A percentile compares a stretch with the other conserved stretches of the same genome.
phyloP scores from a whole-genome alignment of 1,140 invertebrate species.

The Laupala kohalensis region DNA sequence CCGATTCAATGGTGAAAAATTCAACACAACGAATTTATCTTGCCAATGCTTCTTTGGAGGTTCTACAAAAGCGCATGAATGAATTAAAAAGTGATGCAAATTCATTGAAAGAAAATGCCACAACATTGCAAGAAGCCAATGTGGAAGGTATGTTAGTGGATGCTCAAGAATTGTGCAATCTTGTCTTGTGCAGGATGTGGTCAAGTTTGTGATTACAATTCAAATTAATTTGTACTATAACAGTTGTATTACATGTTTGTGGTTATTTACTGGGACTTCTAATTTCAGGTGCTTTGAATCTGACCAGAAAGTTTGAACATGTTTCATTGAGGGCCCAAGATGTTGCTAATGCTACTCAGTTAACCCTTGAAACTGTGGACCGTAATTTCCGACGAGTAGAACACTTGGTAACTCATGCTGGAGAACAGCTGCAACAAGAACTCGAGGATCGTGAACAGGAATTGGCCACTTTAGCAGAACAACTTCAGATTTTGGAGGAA shows the following conservation, averaged over 20 bases:
- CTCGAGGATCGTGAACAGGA: constrained; percentile 54
- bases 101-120: constrained; percentile 72
- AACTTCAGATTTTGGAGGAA: constrained; percentile 50
- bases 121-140: constrained; percentile 83
- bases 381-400: constrained; percentile 72
- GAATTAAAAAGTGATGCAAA: constrained; percentile 56
- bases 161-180: not conserved
- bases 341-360: constrained; percentile 34
- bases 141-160: constrained; percentile 51
- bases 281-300: constrained; percentile 65
- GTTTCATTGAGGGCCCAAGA: constrained; percentile 52
- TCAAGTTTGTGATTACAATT: not conserved
- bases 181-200: too few species aligned
- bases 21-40: constrained; percentile 65
- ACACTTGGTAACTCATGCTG: constrained; percentile 54
- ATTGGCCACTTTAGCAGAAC: constrained; percentile 45
- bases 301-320: constrained; percentile 68
- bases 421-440: constrained; percentile 51
- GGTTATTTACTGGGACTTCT: too few species aligned
- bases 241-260: too few species aligned
- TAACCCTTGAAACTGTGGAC: constrained; percentile 58
- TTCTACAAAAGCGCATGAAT: constrained; percentile 56
- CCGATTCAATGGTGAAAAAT: constrained; percentile 52
- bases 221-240: not conserved
- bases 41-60: constrained; percentile 60